Evolutionary conservation across 92 coral and sea anemone genomes (phyloP).

Genomic region (Heteractis magnifica): DNA sequence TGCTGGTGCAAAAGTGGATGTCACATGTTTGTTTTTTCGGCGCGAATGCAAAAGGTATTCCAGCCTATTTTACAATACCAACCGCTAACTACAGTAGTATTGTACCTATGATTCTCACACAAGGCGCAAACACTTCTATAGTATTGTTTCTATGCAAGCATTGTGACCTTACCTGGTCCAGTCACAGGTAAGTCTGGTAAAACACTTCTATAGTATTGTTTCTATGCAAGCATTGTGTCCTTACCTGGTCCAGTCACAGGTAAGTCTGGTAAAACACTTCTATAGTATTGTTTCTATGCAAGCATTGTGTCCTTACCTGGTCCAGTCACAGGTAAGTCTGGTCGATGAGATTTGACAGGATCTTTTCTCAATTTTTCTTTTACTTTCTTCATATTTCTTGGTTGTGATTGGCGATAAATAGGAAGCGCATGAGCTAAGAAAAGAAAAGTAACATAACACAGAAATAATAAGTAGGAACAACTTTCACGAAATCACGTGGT

Average conservation of each 20-base stretch:
- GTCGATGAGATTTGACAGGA: conserved; percentile 82
- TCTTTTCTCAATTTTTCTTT: conserved; percentile 86
- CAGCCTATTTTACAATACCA: too few relatives aligned
- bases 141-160: neutral
- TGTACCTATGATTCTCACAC: too few relatives aligned
- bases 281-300: conserved; percentile 4
- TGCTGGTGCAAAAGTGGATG: too few relatives aligned
- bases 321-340: conserved; percentile 92
- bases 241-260: conserved; percentile 96
- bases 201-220: conserved; percentile 3
- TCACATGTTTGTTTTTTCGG: too few relatives aligned
- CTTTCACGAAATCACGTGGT: neutral
- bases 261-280: conserved; percentile 58
- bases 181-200: conserved; percentile 91
- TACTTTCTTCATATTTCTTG: conserved; percentile 88
- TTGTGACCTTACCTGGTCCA: conserved; percentile 73
- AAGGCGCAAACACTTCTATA: too few relatives aligned
- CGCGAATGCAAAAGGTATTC: too few relatives aligned
- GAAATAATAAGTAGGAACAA: neutral
- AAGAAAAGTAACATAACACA: neutral
- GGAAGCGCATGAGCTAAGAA: conserved; percentile 92
- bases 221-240: neutral
- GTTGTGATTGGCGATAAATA: conserved; percentile 86
- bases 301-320: conserved; percentile 57
- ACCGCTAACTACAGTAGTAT: too few relatives aligned